These are phyloP conservation scores for Morelia viridis DNA, from an alignment of 2,797 vertebrate genomes.

Conservation along the genomic window DNA sequence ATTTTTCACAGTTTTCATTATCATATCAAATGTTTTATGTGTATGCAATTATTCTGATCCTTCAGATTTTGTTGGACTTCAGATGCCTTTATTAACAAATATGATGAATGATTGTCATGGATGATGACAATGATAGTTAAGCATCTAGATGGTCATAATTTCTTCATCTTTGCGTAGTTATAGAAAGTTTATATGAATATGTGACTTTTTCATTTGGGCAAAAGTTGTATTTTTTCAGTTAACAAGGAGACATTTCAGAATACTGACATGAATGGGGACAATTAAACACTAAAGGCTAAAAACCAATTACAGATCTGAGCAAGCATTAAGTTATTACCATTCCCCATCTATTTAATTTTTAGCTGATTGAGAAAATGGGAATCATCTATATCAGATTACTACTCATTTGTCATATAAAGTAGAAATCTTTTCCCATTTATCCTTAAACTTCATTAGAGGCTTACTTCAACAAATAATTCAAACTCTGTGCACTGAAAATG, in stretches of 20 bases:
- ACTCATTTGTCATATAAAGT: conserved; percentile 12
- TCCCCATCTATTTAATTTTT: conserved; percentile 48
- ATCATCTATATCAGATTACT: conserved; percentile 32
- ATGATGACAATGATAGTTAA: neutral
- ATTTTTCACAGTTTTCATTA: neutral
- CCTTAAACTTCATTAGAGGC: conserved; percentile 44
- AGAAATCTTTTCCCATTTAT: conserved; percentile 18
- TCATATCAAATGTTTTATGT: neutral
- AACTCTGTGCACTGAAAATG: conserved; percentile 39
- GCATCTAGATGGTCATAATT: too few species aligned
- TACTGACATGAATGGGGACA: conserved; percentile 45
- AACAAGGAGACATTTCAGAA: conserved; percentile 41
- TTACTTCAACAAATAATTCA: conserved; percentile 32
- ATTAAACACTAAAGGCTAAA: conserved; percentile 45
- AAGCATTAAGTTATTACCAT: conserved; percentile 54
- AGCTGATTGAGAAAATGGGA: conserved; percentile 43
- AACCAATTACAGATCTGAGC: conserved; percentile 62
- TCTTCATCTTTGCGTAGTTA: neutral
- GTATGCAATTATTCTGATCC: neutral
- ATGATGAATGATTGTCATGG: neutral
- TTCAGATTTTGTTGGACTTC: neutral
- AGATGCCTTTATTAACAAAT: neutral
- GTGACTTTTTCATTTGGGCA: conserved; percentile 62
- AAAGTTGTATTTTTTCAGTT: conserved; percentile 48
- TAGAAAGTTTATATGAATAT: conserved; percentile 26